A percentile compares a stretch with the other conserved stretches of the same genome.
Evolutionary conservation across 2,113 vertebrate species (phyloP).

Genomic region (Pterocles orientalis): DNA sequence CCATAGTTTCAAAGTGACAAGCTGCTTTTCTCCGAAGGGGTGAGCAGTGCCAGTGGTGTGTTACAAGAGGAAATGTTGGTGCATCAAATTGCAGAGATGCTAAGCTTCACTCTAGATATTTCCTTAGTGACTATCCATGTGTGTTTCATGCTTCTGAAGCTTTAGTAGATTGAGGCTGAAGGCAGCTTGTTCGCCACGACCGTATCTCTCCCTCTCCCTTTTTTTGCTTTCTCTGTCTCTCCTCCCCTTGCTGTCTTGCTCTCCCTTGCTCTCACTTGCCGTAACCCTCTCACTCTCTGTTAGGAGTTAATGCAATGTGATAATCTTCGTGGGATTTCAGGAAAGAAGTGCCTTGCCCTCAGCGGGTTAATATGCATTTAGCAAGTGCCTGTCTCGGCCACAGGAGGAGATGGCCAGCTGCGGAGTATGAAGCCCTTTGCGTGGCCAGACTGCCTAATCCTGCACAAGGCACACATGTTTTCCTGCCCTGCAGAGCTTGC

Average conservation of each 20-base stretch:
- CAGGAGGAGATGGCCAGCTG: neutral
- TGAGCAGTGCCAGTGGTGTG: neutral
- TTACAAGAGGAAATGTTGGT: neutral
- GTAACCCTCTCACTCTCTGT: neutral
- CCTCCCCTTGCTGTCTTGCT: neutral
- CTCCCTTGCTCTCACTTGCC: neutral
- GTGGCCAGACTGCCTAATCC: neutral
- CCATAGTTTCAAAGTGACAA: neutral
- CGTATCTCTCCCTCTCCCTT: neutral
- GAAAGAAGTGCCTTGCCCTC: neutral
- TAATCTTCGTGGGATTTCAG: slow-evolving; percentile 14
- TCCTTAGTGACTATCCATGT: fast-evolving
- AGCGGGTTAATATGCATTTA: neutral
- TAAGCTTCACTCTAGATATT: neutral
- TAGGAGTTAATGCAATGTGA: neutral
- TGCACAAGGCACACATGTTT: fast-evolving
- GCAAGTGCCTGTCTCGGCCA: neutral
- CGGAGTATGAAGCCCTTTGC: neutral
- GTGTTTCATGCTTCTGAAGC: neutral
- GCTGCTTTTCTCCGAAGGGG: neutral
- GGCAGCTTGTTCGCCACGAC: neutral
- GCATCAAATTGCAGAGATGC: neutral
- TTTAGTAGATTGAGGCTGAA: neutral
- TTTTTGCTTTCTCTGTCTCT: neutral
- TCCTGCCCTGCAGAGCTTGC: neutral